Conservation (phyloP, 2,113 vertebrate species). For the Hemichromis elongatus region DNA sequence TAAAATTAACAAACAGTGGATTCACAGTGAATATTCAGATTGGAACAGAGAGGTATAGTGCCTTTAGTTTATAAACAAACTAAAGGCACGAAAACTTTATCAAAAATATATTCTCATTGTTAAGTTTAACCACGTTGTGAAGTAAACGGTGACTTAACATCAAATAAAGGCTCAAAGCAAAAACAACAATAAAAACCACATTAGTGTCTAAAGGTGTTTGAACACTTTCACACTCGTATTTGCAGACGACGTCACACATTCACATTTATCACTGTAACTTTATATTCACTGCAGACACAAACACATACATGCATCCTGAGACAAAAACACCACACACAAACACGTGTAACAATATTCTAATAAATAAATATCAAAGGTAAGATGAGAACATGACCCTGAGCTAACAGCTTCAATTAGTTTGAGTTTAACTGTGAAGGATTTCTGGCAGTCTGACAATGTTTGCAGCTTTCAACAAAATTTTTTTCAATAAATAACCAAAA, state of each 20-base stretch:
- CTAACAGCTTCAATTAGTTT: rapidly evolving
- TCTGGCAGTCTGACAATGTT: not conserved
- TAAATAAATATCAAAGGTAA: not conserved
- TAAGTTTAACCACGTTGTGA: rapidly evolving
- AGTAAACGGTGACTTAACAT: not conserved
- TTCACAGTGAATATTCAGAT: no score
- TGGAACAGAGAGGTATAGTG: no score
- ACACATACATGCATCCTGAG: not conserved
- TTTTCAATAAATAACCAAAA: not conserved
- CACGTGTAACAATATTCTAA: not conserved
- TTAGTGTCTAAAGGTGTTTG: not conserved
- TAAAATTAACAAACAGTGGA: no score
- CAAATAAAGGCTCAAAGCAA: not conserved
- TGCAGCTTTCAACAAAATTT: not conserved
- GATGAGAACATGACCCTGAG: rapidly evolving
- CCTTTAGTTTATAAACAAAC: no score
- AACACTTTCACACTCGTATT: not conserved
- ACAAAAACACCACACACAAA: not conserved
- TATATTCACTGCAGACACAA: not conserved
- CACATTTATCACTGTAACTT: not conserved
- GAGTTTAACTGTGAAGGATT: not conserved
- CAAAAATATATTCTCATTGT: not conserved
- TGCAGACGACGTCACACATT: not conserved
- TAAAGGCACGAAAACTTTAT: not conserved
- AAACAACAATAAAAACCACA: not conserved